These are phyloP conservation scores for Origma solitaria DNA, from an alignment of 2,113 vertebrate species.

Conservation along the genomic window DNA sequence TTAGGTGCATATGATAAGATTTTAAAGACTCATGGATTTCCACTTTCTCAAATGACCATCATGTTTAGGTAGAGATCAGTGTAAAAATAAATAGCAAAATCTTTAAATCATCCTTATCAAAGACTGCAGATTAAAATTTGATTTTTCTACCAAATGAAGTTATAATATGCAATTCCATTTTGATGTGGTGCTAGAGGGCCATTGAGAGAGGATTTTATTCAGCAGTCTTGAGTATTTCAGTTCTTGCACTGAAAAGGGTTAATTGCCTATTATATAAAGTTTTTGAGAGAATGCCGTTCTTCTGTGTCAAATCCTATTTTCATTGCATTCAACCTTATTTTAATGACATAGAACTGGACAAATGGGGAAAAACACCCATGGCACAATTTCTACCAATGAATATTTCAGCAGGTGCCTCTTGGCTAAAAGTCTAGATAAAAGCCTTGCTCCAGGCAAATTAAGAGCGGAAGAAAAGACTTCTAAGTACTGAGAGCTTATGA, in stretches of 20 bases:
- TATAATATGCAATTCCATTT: not conserved
- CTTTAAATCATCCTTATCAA: not conserved
- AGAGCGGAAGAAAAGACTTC: conserved; percentile 72
- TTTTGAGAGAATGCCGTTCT: conserved; percentile 47
- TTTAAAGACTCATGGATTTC: not conserved
- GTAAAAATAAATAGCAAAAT: not conserved
- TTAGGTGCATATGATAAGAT: not conserved
- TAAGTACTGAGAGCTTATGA: conserved; percentile 68
- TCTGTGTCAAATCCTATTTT: conserved; percentile 69
- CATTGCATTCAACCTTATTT: conserved; percentile 51
- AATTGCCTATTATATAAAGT: conserved; percentile 57
- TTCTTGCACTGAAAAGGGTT: conserved; percentile 56
- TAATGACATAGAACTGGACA: conserved; percentile 76
- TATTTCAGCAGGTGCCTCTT: conserved; percentile 82
- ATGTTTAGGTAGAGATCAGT: not conserved
- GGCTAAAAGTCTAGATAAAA: conserved; percentile 82
- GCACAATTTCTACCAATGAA: conserved; percentile 79
- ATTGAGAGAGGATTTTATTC: not conserved
- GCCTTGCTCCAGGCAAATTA: conserved; percentile 79
- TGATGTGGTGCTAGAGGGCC: not conserved
- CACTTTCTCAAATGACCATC: not conserved
- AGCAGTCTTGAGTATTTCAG: not conserved
- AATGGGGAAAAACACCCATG: conserved; percentile 74
- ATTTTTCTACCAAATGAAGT: not conserved
- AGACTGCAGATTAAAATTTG: not conserved